Base-by-base conservation (phyloP, 2,113 vertebrate species). In the Erythrocebus patas region DNA sequence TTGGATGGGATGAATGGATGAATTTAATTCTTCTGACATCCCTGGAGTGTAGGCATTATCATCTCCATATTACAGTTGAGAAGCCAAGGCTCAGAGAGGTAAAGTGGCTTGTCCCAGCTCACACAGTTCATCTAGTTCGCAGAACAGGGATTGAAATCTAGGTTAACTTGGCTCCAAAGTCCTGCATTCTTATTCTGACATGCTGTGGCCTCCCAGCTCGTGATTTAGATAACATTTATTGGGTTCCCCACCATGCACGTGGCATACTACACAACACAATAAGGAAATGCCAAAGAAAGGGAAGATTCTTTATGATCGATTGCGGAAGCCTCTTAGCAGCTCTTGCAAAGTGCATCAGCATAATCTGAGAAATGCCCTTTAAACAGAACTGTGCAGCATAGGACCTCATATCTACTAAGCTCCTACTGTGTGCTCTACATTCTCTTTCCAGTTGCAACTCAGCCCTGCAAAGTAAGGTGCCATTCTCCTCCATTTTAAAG, bases 161-260 rank as follows among this genome's bases (percentile, higher is more conserved):
- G 55, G 61, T 92, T 92, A 83, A 81, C 76, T 85, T 72, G 90
- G 81, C 50, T 91, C 95, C 84, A 88, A 90, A 98, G 96, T 91
- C 80, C 95, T 66, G 55, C 6, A 4, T 48, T 82, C 78, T 75
- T 72, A 14, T 55, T 38, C 59, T 12, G 4, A 57, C 72, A 52
- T 10, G 70, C 11, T 30, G 72, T 23, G 11, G n/a, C 66, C 80
- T 84, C 48, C 79, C 76, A n/a, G 5, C 2, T 8, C 8, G 0
- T 40, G 84, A 27, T 66, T 61, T 66, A 88, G 85, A 91, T 72
- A 78, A 78, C 45, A 9, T 52, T 52, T 64, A 93, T 22, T 40
- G 85, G 16, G 35, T 40, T 20, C 73, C 75, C 72, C 75, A 23
- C 22, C 23, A 7, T 16, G 16, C 61, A 25, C 27, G 18, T 23